Conservation (phyloP, 2,113 vertebrate species). For the Callospermophilus lateralis region DNA sequence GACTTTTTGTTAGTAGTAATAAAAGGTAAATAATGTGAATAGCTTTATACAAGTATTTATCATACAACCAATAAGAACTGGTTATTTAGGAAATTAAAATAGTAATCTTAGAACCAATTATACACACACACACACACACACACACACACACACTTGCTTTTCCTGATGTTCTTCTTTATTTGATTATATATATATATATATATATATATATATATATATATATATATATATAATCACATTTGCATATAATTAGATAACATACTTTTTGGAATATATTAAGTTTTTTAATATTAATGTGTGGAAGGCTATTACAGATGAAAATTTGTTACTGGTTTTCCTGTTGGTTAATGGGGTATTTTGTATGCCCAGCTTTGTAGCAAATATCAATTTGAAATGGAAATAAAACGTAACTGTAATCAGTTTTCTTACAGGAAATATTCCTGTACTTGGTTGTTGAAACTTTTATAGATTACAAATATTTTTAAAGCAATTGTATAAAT, state of each 20-base stretch:
- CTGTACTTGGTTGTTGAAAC: background rate
- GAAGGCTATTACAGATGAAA: background rate
- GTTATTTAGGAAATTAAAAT: background rate
- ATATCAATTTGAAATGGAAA: constrained; percentile 2
- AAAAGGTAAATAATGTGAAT: background rate
- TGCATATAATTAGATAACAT: background rate
- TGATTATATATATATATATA: too few species aligned
- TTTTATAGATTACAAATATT: background rate
- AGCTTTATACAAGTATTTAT: too few species aligned
- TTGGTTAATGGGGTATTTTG: background rate
- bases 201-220: too few species aligned
- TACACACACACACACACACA: too few species aligned
- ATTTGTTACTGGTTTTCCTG: background rate
- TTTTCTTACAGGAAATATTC: background rate
- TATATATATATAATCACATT: background rate
- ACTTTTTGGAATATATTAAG: background rate
- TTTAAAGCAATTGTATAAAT: background rate
- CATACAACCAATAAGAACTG: background rate
- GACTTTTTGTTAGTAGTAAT: background rate
- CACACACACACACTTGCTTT: too few species aligned
- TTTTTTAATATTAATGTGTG: background rate
- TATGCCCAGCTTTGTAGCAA: background rate
- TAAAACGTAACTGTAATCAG: background rate
- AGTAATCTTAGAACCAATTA: background rate
- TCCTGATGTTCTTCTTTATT: too few species aligned